These are phyloP conservation scores for Ianthella basta DNA, from an alignment of 37 sponge, comb jelly and placozoan genomes.

Conservation along the genomic window DNA sequence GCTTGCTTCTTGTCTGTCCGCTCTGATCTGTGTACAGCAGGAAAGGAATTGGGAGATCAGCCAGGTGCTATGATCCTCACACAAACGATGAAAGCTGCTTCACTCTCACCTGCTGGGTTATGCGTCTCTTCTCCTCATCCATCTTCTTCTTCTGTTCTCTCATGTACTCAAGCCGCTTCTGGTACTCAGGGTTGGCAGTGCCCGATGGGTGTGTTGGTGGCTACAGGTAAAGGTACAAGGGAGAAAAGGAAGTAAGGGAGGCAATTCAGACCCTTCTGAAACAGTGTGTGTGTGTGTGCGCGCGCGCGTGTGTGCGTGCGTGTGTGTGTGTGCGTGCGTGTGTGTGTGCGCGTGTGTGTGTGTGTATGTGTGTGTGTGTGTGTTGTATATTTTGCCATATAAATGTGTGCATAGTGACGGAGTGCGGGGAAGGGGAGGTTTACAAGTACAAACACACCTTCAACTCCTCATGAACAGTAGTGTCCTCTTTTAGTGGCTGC, in stretches of 20 bases:
- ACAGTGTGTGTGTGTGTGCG: not conserved
- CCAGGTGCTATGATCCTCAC: not conserved
- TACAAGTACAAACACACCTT: no score
- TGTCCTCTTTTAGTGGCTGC: no score
- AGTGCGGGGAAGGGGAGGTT: no score
- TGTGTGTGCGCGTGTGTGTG: slow-evolving; percentile 21
- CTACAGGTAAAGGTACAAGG: not conserved
- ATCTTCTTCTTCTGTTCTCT: not conserved
- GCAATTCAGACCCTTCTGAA: not conserved
- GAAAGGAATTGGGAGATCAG: not conserved
- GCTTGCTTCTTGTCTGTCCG: slow-evolving; percentile 30
- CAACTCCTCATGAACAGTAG: no score
- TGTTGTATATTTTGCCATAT: no score
- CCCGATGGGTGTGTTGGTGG: not conserved
- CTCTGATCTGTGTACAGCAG: slow-evolving; percentile 15
- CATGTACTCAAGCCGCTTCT: slow-evolving; percentile 3
- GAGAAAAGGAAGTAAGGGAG: not conserved
- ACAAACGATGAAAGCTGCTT: not conserved
- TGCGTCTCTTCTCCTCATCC: slow-evolving; percentile 38
- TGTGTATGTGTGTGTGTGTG: slow-evolving; percentile 18
- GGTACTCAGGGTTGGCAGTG: slow-evolving; percentile 1
- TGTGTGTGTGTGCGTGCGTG: slow-evolving; percentile 20
- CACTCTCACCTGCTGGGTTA: slow-evolving; percentile 18
- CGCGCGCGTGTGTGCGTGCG: slow-evolving; percentile 7
- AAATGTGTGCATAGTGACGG: no score